Base-by-base conservation (phyloP, 2,888 invertebrate species). In the Hyposoter didymator region DNA sequence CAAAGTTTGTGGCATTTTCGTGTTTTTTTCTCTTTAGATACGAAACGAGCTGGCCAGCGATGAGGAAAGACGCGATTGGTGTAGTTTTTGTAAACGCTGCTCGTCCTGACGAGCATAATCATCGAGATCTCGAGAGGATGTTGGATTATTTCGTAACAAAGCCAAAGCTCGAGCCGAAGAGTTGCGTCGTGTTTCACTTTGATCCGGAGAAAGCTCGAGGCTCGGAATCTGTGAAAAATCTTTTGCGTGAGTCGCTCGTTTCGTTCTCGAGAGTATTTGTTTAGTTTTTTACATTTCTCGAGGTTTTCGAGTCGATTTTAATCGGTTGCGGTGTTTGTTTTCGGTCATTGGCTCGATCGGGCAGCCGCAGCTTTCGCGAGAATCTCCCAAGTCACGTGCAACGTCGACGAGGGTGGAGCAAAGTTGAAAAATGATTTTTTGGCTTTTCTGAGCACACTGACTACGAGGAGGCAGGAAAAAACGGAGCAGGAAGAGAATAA, bases 1-100 rank as follows among this genome's bases (percentile, higher is more conserved):
- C 28, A 28, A 28, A 28, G 28, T 28, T 28, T 28, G 28, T 32
- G 10, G 28, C 28, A n/a, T 32, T 62, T 62, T 14, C 39, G 3
- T 8, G 3, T 8, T 39, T 66, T 39, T 83, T 79, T 75, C 73
- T n/a, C 92, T 93, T 72, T 89, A 97, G 97, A 90, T 97, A 95
- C 94, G 96, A 97, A 91, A 95, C 95, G 10, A 97, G 97, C 90
- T 97, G 97, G 97, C 96, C 97, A 45, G 96, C 96, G 0, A 95
- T 97, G 84, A 95, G 96, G 66, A 94, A 95, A 87, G 96, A 96
- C 87, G 95, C 96, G 0, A 95, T 96, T 87, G 97, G 97, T 8
- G 95, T 97, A 8, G 95, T 97, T 84, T 95, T 97, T 85, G 96
- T 97, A 0, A 97, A 96, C 91, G 95, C 95, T 89, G 95, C 95